Evolutionary conservation across 2,888 invertebrate species (phyloP).

Genomic region (Pogonocherus hispidulus): DNA sequence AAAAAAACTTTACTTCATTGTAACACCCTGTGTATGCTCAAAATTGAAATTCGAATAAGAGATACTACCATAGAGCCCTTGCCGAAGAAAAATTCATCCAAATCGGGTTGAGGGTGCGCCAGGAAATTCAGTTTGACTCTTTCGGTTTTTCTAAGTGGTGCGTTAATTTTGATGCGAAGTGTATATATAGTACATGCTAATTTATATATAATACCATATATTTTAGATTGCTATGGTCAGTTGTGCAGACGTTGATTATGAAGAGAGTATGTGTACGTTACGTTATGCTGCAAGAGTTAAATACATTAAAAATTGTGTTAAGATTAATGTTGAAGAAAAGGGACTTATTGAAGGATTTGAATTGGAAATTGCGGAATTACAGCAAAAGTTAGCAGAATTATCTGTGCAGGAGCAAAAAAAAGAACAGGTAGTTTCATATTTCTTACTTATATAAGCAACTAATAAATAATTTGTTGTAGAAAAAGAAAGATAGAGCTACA

Average conservation of each 20-base stretch:
- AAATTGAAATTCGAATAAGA: no score
- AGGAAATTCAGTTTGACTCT: no score
- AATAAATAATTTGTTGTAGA: constrained; percentile 40
- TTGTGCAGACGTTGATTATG: constrained; percentile 96
- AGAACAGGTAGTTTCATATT: constrained; percentile 58
- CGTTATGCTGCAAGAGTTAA: constrained; percentile 98
- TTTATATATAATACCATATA: constrained; percentile 10
- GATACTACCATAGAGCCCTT: no score
- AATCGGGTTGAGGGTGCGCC: no score
- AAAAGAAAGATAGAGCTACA: constrained; percentile 53
- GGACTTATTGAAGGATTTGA: constrained; percentile 96
- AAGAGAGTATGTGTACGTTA: constrained; percentile 96
- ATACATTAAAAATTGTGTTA: constrained; percentile 95
- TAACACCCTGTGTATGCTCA: no score
- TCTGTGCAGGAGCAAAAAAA: constrained; percentile 61
- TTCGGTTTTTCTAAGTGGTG: no score
- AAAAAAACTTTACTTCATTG: no score
- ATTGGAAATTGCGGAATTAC: constrained; percentile 93
- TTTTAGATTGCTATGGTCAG: constrained; percentile 93
- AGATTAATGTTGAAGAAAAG: constrained; percentile 97
- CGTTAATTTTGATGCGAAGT: no score
- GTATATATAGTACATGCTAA: no score
- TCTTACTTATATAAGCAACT: constrained; percentile 64
- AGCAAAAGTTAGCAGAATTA: constrained; percentile 65
- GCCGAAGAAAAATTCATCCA: no score